These are phyloP conservation scores for Protaetia brevitarsis DNA, from an alignment of 1,140 invertebrate species.

Conservation along the genomic window DNA sequence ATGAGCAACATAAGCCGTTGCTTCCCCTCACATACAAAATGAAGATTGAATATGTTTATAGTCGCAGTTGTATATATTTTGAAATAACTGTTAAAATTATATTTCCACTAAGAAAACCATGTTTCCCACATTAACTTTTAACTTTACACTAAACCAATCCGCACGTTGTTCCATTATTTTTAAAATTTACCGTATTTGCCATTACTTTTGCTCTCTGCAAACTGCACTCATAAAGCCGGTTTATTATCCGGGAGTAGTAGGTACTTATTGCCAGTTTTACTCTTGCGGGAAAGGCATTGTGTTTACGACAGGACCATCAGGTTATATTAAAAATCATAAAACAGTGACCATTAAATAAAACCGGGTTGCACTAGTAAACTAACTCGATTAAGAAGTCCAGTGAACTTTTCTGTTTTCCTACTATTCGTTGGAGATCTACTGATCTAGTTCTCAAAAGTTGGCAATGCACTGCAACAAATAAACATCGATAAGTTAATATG, in stretches of 20 bases:
- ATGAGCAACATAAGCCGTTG: too few relatives aligned
- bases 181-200: neutral
- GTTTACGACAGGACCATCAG: neutral
- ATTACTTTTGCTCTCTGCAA: neutral
- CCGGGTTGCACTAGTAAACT: neutral
- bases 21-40: too few relatives aligned
- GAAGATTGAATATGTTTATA: too few relatives aligned
- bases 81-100: too few relatives aligned
- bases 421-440: too few relatives aligned
- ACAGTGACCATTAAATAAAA: neutral
- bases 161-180: neutral
- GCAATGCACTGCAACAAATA: too few relatives aligned
- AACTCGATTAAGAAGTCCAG: too few relatives aligned
- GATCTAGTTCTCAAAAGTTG: too few relatives aligned
- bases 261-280: neutral
- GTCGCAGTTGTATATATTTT: too few relatives aligned
- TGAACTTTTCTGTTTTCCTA: neutral
- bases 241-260: neutral
- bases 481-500: too few relatives aligned
- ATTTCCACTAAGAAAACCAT: neutral
- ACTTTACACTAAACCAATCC: neutral
- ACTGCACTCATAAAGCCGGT: slow-evolving; percentile 3
- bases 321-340: slow-evolving; percentile 12
- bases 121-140: neutral
- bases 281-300: neutral